These are phyloP conservation scores for Trogon melanurus DNA, from an alignment of 2,113 vertebrate species.

Conservation along the genomic window DNA sequence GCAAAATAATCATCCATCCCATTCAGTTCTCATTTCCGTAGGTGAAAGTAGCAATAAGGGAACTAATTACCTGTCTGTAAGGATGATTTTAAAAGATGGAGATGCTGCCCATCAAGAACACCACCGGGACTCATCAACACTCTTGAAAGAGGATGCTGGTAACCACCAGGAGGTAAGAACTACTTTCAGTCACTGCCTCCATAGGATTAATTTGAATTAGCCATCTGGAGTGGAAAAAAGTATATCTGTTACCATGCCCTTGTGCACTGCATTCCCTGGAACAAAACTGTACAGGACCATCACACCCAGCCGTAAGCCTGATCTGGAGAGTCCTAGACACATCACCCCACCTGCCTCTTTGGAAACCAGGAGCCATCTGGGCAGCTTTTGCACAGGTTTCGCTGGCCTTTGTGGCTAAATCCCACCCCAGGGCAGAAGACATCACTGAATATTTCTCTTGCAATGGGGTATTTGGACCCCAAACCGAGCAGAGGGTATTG, in stretches of 20 bases:
- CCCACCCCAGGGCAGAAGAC: neutral
- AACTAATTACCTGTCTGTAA: conserved; percentile 28
- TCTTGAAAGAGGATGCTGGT: neutral
- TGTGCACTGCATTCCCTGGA: neutral
- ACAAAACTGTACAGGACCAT: neutral
- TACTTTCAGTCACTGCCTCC: neutral
- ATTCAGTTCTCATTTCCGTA: conserved; percentile 17
- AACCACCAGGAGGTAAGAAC: conserved; percentile 4
- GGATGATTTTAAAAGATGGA: conserved; percentile 20
- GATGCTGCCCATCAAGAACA: conserved; percentile 6
- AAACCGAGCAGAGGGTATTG: neutral
- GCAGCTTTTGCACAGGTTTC: neutral
- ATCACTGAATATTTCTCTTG: neutral
- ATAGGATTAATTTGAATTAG: neutral
- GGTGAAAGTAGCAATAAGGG: conserved; percentile 36
- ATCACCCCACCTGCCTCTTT: neutral
- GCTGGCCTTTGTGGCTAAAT: neutral
- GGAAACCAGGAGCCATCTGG: neutral
- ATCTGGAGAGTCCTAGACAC: neutral
- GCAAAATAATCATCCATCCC: conserved; percentile 14
- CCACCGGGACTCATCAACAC: neutral
- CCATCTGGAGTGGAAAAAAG: neutral
- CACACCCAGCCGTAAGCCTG: neutral
- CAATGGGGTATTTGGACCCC: neutral
- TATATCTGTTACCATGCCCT: neutral